Evolutionary conservation across 2,888 invertebrate genomes (phyloP).

Genomic region (Polia nebulosa): DNA sequence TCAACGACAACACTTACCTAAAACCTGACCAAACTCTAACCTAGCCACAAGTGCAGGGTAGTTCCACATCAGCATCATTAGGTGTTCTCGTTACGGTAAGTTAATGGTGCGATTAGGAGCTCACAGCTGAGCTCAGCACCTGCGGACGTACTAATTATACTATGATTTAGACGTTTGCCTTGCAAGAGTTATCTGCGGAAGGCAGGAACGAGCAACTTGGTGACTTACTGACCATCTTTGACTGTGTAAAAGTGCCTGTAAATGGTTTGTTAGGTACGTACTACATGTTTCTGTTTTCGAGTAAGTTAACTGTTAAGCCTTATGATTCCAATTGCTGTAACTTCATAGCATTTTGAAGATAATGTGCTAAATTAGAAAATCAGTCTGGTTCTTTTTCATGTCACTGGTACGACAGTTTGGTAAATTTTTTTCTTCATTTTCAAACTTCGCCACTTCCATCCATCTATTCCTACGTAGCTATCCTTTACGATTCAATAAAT

Average conservation of each 20-base stretch:
- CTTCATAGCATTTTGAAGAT: too few relatives aligned
- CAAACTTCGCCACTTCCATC: too few relatives aligned
- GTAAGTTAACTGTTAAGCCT: too few relatives aligned
- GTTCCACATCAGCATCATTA: slow-evolving; percentile 39
- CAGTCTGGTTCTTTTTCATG: too few relatives aligned
- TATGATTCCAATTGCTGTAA: too few relatives aligned
- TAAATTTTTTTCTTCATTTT: too few relatives aligned
- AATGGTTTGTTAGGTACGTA: background rate
- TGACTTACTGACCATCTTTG: background rate
- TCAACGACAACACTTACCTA: background rate
- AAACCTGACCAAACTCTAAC: too few relatives aligned
- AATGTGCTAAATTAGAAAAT: too few relatives aligned
- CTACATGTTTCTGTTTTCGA: too few relatives aligned
- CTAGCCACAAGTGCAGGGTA: background rate
- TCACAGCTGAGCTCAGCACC: slow-evolving; percentile 48
- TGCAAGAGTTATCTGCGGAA: slow-evolving; percentile 32
- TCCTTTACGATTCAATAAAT: too few relatives aligned
- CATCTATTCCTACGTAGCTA: too few relatives aligned
- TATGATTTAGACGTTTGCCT: slow-evolving; percentile 50
- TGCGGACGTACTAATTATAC: slow-evolving; percentile 42
- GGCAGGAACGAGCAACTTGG: background rate
- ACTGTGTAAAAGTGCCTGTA: background rate
- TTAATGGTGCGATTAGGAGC: slow-evolving; percentile 51
- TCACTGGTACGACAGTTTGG: too few relatives aligned
- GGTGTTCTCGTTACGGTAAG: slow-evolving; percentile 26